These are phyloP conservation scores for Caenorhabditis becei DNA, from an alignment of 2,888 invertebrate genomes.

Conservation along the genomic window DNA sequence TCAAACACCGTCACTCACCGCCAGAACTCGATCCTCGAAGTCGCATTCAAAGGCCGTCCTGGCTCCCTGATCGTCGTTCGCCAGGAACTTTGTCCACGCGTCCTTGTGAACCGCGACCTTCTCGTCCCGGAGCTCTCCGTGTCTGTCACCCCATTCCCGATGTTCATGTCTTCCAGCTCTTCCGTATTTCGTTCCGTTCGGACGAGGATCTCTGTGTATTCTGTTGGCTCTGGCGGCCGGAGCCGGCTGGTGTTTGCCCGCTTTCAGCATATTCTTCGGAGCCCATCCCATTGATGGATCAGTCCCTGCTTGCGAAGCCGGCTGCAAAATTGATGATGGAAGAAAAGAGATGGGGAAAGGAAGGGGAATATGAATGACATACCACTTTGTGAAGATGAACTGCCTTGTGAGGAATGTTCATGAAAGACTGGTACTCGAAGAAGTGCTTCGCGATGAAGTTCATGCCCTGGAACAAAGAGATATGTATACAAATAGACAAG, in stretches of 20 bases:
- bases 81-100: conserved; percentile 78
- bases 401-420: conserved; percentile 81
- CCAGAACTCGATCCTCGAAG: conserved; percentile 74
- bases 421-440: conserved; percentile 81
- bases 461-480: conserved; percentile 78
- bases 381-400: conserved; percentile 81
- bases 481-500: too few species aligned
- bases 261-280: conserved; percentile 78
- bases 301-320: conserved; percentile 78
- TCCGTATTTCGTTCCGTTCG: conserved; percentile 76
- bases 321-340: conserved; percentile 60
- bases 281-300: conserved; percentile 81
- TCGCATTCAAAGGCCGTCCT: conserved; percentile 76
- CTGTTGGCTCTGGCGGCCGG: conserved; percentile 78
- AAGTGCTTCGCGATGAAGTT: conserved; percentile 81
- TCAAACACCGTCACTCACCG: conserved; percentile 42
- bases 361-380: conserved; percentile 20
- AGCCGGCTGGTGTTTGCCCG: conserved; percentile 79
- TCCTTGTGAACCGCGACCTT: conserved; percentile 81
- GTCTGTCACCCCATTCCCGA: conserved; percentile 80
- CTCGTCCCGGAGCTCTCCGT: conserved; percentile 79
- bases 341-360: neutral
- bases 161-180: conserved; percentile 79
- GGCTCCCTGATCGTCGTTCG: conserved; percentile 75
- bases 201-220: conserved; percentile 73